Percentiles rank a stretch among this genome's conserved stretches.
Evolutionary conservation across 2,797 vertebrate species (phyloP).

Genomic region (Chiloscyllium punctatum): DNA sequence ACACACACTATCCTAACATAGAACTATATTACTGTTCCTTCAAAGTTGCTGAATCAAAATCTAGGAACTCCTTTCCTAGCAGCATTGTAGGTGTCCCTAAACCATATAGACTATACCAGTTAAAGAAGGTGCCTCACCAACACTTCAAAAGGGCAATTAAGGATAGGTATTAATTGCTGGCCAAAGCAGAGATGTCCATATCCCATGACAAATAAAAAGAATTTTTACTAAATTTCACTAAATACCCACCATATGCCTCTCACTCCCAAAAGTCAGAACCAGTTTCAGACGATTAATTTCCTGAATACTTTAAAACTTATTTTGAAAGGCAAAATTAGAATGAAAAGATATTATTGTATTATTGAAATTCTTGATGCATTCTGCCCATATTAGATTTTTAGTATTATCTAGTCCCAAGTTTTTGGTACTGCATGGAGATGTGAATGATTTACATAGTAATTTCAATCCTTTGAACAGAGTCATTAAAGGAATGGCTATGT

Average conservation of each 20-base stretch:
- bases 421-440: conserved; percentile 23
- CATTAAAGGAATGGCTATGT: conserved; percentile 34
- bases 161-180: too few relatives aligned
- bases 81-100: too few relatives aligned
- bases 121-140: too few relatives aligned
- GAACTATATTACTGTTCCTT: too few relatives aligned
- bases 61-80: too few relatives aligned
- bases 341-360: not conserved
- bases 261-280: not conserved
- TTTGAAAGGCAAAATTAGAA: not conserved
- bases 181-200: too few relatives aligned
- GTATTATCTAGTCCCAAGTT: conserved; percentile 14
- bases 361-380: conserved; percentile 28
- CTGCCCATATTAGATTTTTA: conserved; percentile 1
- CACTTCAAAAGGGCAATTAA: too few relatives aligned
- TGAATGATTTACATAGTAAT: conserved; percentile 38
- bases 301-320: not conserved
- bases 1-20: too few relatives aligned
- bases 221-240: conserved; percentile 42
- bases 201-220: too few relatives aligned
- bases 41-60: too few relatives aligned
- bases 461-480: conserved; percentile 36
- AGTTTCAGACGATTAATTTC: not conserved
- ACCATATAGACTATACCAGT: too few relatives aligned
- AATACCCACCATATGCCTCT: conserved; percentile 48